Evolutionary conservation across 2,888 invertebrate genomes (phyloP).

Genomic region (Caenorhabditis sp.): DNA sequence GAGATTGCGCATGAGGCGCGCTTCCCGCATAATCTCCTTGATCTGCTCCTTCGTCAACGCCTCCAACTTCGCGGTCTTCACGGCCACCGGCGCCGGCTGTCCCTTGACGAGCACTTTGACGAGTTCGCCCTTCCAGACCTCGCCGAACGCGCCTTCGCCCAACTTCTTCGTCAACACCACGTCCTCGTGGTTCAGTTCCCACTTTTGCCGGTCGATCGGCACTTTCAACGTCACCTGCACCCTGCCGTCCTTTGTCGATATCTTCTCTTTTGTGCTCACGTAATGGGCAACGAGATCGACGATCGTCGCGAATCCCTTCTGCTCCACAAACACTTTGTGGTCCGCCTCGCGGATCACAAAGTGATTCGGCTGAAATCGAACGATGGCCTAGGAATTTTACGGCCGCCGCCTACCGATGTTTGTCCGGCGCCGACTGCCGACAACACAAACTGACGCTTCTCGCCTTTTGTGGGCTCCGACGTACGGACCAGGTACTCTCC

Average conservation of each 20-base stretch:
- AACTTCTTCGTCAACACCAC: constrained; percentile 67
- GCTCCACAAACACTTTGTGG: constrained; percentile 41
- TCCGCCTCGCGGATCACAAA: constrained; percentile 45
- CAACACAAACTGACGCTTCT: constrained; percentile 56
- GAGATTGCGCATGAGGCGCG: constrained; percentile 67
- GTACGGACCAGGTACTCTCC: constrained; percentile 66
- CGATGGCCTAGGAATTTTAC: not conserved
- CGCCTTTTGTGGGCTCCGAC: constrained; percentile 61
- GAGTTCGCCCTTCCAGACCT: constrained; percentile 54
- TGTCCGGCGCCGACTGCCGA: constrained; percentile 54
- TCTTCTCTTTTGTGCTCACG: constrained; percentile 11
- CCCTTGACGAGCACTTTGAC: constrained; percentile 8
- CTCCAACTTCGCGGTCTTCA: constrained; percentile 62
- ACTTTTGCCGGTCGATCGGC: constrained; percentile 59
- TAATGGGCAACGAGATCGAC: constrained; percentile 40
- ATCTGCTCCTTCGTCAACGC: constrained; percentile 66
- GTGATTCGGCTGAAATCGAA: constrained; percentile 48
- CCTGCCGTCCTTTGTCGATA: constrained; percentile 32
- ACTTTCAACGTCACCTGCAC: constrained; percentile 60
- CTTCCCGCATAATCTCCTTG: constrained; percentile 69
- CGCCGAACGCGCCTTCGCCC: constrained; percentile 73
- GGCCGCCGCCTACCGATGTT: not conserved
- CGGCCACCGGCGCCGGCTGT: constrained; percentile 26
- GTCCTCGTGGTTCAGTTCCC: constrained; percentile 69
- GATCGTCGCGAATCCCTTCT: constrained; percentile 40